Base-by-base conservation (phyloP, 1,140 invertebrate species). In the Thrips palmi region DNA sequence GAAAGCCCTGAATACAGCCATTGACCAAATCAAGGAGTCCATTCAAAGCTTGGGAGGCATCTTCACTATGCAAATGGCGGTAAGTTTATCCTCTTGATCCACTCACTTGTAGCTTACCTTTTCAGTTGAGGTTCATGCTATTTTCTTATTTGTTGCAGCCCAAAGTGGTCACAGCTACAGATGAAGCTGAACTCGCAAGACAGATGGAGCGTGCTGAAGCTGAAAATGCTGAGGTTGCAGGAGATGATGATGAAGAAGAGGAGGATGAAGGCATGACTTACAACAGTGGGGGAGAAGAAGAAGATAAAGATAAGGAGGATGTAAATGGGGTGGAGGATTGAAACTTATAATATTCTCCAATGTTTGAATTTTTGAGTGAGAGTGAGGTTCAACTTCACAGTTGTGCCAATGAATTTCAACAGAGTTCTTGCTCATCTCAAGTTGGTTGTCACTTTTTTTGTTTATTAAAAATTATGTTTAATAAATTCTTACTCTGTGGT, bases 81-180 rank as follows among this genome's bases (percentile, higher is more conserved):
- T 91, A 70, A 70, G 71, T 65, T 49, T 39, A 33, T 41, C n/a
- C 11, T 33, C 10, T 10, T 36, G 27, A 10, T 36, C n/a, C 17
- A 34, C 12, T 37, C 17, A 39, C 2, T 34, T 10, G 31, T n/a
- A n/a, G n/a, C n/a, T n/a, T n/a, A 21, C 18, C 7, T 8, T 33
- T 8, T 10, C 7, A 24, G 11, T 11, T 34, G n/a, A 11, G 6
- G 6, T 8, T 10, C 6, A 22, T 39, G 20, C 24, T 39, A 14
- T 34, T 7, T 6, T 10, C 46, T 37, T 41, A 42, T 44, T 46
- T 18, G 49, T 54, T 57, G 10, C 51, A 92, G 82, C 89, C 92
- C 29, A 94, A 97, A 70, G 89, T 98, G 33, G 91, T 98, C 6
- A 97, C 94, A 17, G 92, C 94, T 33, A 79, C 84, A 8, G 94